phyloP scores from a whole-genome alignment of 2,888 invertebrate genomes.

The Cataglyphis albicans region DNA sequence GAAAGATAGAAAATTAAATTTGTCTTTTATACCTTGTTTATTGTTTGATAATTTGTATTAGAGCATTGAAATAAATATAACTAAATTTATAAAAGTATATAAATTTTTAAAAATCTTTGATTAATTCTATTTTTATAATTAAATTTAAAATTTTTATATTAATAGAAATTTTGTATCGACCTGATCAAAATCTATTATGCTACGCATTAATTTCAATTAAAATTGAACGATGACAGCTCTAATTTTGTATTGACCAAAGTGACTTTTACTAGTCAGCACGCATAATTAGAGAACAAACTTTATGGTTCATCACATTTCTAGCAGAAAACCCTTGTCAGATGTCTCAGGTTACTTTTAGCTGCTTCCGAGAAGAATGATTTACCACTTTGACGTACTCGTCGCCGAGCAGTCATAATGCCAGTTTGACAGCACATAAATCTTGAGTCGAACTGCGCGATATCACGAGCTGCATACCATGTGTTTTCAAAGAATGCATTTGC shows the following conservation, averaged over 20 bases:
- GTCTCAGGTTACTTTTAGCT: conserved; percentile 78
- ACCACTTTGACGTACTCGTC: conserved; percentile 57
- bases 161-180: neutral
- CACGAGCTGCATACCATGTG: conserved; percentile 67
- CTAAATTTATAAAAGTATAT: too few relatives aligned
- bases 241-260: conserved; percentile 41
- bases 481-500: conserved; percentile 75
- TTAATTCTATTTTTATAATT: neutral
- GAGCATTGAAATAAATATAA: neutral
- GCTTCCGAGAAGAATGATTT: conserved; percentile 70
- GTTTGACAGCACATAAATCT: conserved; percentile 75
- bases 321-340: conserved; percentile 77
- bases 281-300: conserved; percentile 71
- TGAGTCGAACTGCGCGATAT: conserved; percentile 35
- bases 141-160: neutral
- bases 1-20: neutral
- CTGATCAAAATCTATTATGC: neutral
- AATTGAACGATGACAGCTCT: neutral
- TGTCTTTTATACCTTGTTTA: neutral
- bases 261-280: conserved; percentile 39
- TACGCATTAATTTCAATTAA: neutral
- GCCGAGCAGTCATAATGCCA: conserved; percentile 68
- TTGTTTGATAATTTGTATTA: neutral
- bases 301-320: conserved; percentile 41
- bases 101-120: conserved; percentile 14